These are phyloP conservation scores for Anniella stebbinsi DNA, from an alignment of 2,797 vertebrate species.

Conservation along the genomic window DNA sequence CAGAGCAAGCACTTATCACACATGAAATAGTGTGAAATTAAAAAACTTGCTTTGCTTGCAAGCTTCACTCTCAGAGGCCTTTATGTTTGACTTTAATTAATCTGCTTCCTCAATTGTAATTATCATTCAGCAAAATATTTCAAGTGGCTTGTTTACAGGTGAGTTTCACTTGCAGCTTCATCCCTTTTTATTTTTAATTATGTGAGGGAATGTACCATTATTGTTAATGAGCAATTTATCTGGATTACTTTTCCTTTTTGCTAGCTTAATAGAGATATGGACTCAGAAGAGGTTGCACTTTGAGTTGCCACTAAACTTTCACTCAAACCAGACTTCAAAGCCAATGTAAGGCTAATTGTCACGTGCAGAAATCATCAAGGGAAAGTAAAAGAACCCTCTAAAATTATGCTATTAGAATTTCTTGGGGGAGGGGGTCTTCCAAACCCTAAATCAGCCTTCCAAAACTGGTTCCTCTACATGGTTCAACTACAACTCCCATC, in stretches of 20 bases:
- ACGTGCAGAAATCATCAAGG: neutral
- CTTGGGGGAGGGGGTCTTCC: neutral
- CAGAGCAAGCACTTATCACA: slow-evolving; percentile 51
- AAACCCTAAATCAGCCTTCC: too few relatives aligned
- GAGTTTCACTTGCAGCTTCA: slow-evolving; percentile 42
- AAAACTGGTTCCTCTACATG: neutral
- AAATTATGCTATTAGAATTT: neutral
- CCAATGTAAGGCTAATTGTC: neutral
- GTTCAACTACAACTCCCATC: too few relatives aligned
- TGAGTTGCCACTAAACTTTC: neutral
- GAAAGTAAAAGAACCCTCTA: neutral
- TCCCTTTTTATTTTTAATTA: slow-evolving; percentile 36
- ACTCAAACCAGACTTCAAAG: neutral
- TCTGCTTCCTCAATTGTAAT: slow-evolving; percentile 47
- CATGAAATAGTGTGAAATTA: slow-evolving; percentile 49
- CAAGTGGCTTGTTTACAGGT: slow-evolving; percentile 35
- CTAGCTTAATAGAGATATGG: neutral
- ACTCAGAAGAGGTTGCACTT: neutral
- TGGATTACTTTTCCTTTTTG: neutral
- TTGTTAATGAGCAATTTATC: slow-evolving; percentile 2
- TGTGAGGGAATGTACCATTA: slow-evolving; percentile 9
- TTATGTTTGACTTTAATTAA: slow-evolving; percentile 45
- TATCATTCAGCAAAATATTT: slow-evolving; percentile 36
- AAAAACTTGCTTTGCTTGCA: slow-evolving; percentile 61
- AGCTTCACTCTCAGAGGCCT: slow-evolving; percentile 31